phyloP scores from a whole-genome alignment of 30 jellyfish, hydroid and myxozoan genomes.

The Hydractinia symbiolongicarpus region DNA sequence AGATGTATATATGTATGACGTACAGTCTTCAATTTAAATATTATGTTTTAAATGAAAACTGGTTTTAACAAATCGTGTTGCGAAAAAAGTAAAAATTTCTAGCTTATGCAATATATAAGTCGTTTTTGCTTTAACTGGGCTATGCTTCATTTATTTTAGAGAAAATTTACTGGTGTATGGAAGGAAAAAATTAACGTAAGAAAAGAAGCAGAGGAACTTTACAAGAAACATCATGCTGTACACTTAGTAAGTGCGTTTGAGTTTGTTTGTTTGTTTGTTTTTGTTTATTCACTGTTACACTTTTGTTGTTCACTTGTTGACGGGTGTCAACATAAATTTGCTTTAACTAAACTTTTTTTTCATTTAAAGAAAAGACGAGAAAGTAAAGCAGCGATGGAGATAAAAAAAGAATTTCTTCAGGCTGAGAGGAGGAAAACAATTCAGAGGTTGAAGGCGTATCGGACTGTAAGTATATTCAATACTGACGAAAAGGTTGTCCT shows the following conservation, averaged over 20 bases:
- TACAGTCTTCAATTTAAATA: not conserved
- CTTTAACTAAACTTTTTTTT: not conserved
- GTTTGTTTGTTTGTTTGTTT: not conserved
- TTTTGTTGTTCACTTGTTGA: not conserved
- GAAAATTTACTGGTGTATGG: conserved; percentile 53
- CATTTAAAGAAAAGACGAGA: conserved; percentile 50
- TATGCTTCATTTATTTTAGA: conserved; percentile 12
- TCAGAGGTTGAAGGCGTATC: conserved; percentile 49
- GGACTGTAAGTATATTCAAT: conserved; percentile 28
- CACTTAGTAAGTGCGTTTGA: conserved; percentile 38
- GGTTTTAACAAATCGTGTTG: too few relatives aligned
- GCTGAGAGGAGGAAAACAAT: conserved; percentile 60
- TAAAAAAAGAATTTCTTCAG: conserved; percentile 58
- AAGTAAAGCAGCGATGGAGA: conserved; percentile 44
- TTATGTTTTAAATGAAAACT: too few relatives aligned
- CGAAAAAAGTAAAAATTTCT: too few relatives aligned
- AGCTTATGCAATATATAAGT: too few relatives aligned
- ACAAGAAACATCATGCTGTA: conserved; percentile 60
- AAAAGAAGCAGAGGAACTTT: conserved; percentile 49
- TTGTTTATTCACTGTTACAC: not conserved
- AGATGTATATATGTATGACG: not conserved
- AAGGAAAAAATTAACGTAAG: conserved; percentile 36
- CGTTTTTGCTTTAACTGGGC: too few relatives aligned
- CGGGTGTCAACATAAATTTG: not conserved
- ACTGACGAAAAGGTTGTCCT: not conserved